A percentile compares a stretch with the other conserved stretches of the same genome.
Evolutionary conservation across 2,888 invertebrate species (phyloP).

Genomic region (Tinea pellionella): DNA sequence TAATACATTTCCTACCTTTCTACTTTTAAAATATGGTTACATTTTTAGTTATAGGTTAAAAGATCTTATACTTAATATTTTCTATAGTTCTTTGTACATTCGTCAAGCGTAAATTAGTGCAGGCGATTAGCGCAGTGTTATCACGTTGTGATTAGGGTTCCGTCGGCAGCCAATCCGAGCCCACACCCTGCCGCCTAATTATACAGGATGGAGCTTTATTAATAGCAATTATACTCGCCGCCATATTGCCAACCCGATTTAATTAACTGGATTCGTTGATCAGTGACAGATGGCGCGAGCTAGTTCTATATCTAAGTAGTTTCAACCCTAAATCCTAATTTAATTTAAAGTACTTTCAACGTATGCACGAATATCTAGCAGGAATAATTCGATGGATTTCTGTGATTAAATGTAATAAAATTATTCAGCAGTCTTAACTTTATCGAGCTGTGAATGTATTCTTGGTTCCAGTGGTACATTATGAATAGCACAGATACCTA

Average conservation of each 20-base stretch:
- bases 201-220: slow-evolving; percentile 67
- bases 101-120: background rate
- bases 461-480: background rate
- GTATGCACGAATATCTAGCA: background rate
- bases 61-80: too few relatives aligned
- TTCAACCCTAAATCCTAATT: slow-evolving; percentile 24
- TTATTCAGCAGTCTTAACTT: background rate
- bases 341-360: background rate
- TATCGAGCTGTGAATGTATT: too few relatives aligned
- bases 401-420: background rate
- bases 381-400: background rate
- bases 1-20: too few relatives aligned
- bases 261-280: slow-evolving; percentile 68
- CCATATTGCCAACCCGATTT: slow-evolving; percentile 66
- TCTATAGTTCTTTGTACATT: background rate
- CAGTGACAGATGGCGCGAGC: slow-evolving; percentile 58
- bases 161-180: slow-evolving; percentile 57
- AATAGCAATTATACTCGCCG: slow-evolving; percentile 66
- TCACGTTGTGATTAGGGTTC: slow-evolving; percentile 60
- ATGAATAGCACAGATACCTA: background rate
- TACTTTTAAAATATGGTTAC: too few relatives aligned
- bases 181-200: slow-evolving; percentile 45
- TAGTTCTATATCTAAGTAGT: slow-evolving; percentile 41
- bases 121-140: slow-evolving; percentile 55
- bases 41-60: too few relatives aligned